A percentile compares a stretch with the other conserved stretches of the same genome.
Evolutionary conservation across 1,140 invertebrate species (phyloP).

Genomic region (Ceratina australensis): DNA sequence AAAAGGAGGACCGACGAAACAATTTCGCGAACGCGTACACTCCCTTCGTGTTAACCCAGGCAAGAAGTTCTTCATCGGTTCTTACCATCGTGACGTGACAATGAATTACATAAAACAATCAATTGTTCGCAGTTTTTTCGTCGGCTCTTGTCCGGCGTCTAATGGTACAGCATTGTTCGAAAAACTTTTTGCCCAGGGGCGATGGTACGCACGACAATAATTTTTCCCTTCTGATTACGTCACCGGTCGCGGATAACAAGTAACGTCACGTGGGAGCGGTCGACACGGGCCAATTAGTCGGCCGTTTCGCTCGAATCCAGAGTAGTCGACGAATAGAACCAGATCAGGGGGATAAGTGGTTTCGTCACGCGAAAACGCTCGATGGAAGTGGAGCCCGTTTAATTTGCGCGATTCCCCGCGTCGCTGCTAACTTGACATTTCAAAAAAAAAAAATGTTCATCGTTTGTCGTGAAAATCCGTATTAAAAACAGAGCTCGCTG

Average conservation of each 20-base stretch:
- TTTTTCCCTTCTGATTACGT: conserved; percentile 35
- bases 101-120: no score
- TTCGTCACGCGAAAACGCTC: conserved; percentile 6
- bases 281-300: conserved; percentile 54
- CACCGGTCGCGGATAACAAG: conserved; percentile 47
- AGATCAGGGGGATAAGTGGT: conserved; percentile 4
- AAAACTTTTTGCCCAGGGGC: neutral
- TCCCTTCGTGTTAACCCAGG: no score
- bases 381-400: neutral
- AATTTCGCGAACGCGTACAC: no score
- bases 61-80: no score
- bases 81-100: no score
- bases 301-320: conserved; percentile 31
- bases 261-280: conserved; percentile 45
- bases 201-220: neutral
- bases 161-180: no score
- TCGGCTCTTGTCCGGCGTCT: no score
- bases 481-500: no score
- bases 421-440: neutral
- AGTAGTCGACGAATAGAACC: neutral
- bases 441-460: no score
- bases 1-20: no score
- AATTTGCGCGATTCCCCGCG: neutral
- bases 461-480: no score
- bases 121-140: no score